Evolutionary conservation across 2,888 invertebrate genomes (phyloP).

Genomic region (Iselma pallidipennis): DNA sequence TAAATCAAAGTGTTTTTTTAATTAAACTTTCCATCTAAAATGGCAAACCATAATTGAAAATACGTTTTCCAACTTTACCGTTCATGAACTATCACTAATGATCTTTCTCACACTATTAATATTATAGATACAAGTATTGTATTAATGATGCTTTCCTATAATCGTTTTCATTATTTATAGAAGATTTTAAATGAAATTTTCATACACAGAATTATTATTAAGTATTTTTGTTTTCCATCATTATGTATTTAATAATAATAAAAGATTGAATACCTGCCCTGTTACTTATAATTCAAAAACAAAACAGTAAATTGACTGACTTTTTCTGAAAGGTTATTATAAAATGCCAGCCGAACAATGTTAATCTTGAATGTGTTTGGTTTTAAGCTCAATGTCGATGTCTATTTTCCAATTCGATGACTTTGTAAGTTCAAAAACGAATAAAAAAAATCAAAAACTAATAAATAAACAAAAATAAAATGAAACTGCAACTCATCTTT

Average conservation of each 20-base stretch:
- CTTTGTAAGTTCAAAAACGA: conserved; percentile 20
- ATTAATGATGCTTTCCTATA: neutral
- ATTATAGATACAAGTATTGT: neutral
- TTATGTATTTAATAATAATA: no score
- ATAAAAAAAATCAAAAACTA: neutral
- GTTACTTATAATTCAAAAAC: neutral
- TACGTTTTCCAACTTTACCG: neutral
- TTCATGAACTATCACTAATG: neutral
- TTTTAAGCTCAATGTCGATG: conserved; percentile 31
- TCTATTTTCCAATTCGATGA: conserved; percentile 29
- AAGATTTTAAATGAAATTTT: no score
- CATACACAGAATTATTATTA: no score
- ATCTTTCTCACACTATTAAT: neutral
- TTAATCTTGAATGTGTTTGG: conserved; percentile 27
- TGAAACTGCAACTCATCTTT: no score
- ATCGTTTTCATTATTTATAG: neutral
- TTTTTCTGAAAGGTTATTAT: neutral
- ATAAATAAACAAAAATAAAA: no score
- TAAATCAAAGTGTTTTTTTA: neutral
- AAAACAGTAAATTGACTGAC: no score
- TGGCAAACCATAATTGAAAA: neutral
- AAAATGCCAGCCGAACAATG: conserved; percentile 15
- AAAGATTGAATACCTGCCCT: no score
- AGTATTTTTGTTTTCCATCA: no score
- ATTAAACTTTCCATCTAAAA: neutral